Conservation (phyloP, 2,113 vertebrate genomes). For the mouse (Mus musculus) region GRCm39 chr16:75989501-75990000, state of each 20-base stretch:
- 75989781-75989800: not conserved
- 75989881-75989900: not conserved
- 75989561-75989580: not conserved
- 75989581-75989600: not conserved
- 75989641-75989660: not conserved
- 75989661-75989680: not conserved
- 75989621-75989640: not conserved
- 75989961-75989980: not conserved
- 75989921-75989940: not conserved
- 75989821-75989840: not conserved
- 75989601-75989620: not conserved
- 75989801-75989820: not conserved
- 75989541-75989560: not conserved
- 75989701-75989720: not conserved
- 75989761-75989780: not conserved
- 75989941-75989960: not conserved
- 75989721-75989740: not conserved
- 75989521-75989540: not conserved
- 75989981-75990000: conserved; percentile 28
- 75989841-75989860: not conserved
- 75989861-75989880: not conserved
- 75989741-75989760: not conserved
- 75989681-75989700: fast-evolving
- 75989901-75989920: not conserved
- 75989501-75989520: not conserved